Base-by-base conservation (phyloP, 2,797 vertebrate genomes). In the Hozukius guyotensis region DNA sequence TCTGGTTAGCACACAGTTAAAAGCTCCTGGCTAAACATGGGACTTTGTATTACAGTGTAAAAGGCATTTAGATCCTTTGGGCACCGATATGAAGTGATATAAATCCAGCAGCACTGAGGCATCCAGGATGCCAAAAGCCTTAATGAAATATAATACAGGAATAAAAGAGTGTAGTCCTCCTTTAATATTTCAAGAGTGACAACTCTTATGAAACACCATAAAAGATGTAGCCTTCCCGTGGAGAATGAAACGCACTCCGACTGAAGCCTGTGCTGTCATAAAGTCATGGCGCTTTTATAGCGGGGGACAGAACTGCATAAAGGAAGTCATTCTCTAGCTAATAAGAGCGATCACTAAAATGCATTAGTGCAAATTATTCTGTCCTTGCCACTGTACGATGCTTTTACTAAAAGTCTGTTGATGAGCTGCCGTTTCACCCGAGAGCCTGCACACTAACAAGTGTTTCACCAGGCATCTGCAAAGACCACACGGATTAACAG, bases 251-350 rank as follows among this genome's bases (percentile, higher is more conserved):
- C 79, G 84, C 76, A 87, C 87, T 87, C 85, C 29, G 56, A 83
- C 91, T 83, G 86, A 88, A 78, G 88, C 89, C 83, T 57, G 20
- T 29, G 83, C 84, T 56, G 82, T 89, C 89, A 87, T 89, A 90
- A 89, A 94, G 89, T 88, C 86, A 82, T 85, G 82, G 77, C 86
- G 86, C 86, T 92, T 92, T 94, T 93, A 92, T 85, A 80, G 87
- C 72, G 71, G 86, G 72, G 71, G 85, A 89, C 80, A 83, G 82
- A 86, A 87, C 84, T 80, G 88, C 86, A 89, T 92, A 87, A 93
- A 91, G 87, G 77, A 92, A 93, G 80, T 86, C 72, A 90, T 93
- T 89, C 13, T 89, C 77, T 87, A 75, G 87, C 87, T 90, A 90
- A 89, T 92, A 93, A 91, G 87, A 90, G 87, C 36, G 36, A 88